Evolutionary conservation across 1,140 invertebrate genomes (phyloP), one percentile per base, ranked within the genome.

Genomic region (Drosophila auraria): DNA sequence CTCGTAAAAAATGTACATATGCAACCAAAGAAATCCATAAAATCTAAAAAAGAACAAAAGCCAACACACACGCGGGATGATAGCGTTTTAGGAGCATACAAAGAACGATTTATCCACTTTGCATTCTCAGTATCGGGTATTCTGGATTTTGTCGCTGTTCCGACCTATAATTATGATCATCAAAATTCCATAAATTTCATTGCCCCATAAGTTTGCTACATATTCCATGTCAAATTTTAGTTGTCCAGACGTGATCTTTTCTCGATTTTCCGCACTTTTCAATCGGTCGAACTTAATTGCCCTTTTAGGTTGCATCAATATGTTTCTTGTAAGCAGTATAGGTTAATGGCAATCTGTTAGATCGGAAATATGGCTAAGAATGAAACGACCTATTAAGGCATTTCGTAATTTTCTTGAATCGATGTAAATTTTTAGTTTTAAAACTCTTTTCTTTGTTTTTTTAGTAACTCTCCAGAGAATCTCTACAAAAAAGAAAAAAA

Each of bases 171-270:
- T 23, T 30, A 73, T 51, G 56, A 73, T 62, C 61, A 60, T 62
- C 30, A 30, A 54, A 82, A 84, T 84, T 83, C 65, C 81, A 83
- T 80, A 86, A 62, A 73, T 81, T 84, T 58, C 49, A 50, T 51
- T 25, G 63, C 64, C 63, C 56, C 47, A 72, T 50, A 59, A 60
- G 44, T 72, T 60, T 23, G 33, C 33, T 5, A 51, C 38, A 60
- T 72, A 38, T 53, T 60, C 53, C 25, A 59, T 59, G 66, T 71
- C 54, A 59, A 20, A 33, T 61, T 30, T 45, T 45, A 33, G 30
- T 5, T 45, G 5, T 15, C 20, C 59, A 27, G 7, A 60, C 68
- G 68, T 70, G 68, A 70, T 68, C 20, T 70, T 70, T 68, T n/a
- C 38, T 3, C 3, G 27, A 70, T 66, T 70, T 53, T 17, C 38